A percentile compares a stretch with the other conserved stretches of the same genome.
These are phyloP conservation scores for Erebia ligea DNA, from an alignment of 2,888 invertebrate species.

Conservation along the genomic window DNA sequence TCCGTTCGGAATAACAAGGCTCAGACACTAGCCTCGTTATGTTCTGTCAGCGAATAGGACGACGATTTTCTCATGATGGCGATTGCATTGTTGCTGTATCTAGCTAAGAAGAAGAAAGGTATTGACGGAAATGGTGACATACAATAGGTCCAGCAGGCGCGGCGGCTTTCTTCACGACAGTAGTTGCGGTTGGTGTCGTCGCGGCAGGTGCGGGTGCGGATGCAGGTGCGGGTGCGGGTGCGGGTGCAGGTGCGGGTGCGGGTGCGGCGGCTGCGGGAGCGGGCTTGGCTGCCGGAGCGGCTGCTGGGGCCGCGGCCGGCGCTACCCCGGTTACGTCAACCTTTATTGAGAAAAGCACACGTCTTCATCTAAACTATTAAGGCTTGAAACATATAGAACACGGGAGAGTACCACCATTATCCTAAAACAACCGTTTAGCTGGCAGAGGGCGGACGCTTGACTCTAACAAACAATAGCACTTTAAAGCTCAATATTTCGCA, in stretches of 20 bases:
- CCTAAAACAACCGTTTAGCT: too few relatives aligned
- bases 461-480: too few relatives aligned
- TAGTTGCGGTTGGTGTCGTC: conserved; percentile 28
- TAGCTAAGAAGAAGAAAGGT: too few relatives aligned
- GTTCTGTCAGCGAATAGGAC: too few relatives aligned
- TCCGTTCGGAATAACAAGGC: too few relatives aligned
- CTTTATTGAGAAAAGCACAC: conserved; percentile 85
- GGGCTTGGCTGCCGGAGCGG: conserved; percentile 46
- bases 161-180: conserved; percentile 32
- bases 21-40: too few relatives aligned
- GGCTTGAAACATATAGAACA: too few relatives aligned
- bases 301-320: conserved; percentile 64
- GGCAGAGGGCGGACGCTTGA: too few relatives aligned
- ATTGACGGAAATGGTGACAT: conserved; percentile 16
- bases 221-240: conserved; percentile 80
- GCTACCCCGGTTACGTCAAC: conserved; percentile 71
- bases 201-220: conserved; percentile 38
- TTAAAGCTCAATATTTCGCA: too few relatives aligned
- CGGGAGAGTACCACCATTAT: too few relatives aligned
- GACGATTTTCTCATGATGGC: too few relatives aligned
- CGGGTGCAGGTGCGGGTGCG: conserved; percentile 84
- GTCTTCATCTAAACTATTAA: conserved; percentile 85
- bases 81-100: background rate
- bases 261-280: conserved; percentile 67
- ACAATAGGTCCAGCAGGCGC: conserved; percentile 50